Evolutionary conservation across 2,113 vertebrate species (phyloP).

Genomic region (Oryzias curvinotus): DNA sequence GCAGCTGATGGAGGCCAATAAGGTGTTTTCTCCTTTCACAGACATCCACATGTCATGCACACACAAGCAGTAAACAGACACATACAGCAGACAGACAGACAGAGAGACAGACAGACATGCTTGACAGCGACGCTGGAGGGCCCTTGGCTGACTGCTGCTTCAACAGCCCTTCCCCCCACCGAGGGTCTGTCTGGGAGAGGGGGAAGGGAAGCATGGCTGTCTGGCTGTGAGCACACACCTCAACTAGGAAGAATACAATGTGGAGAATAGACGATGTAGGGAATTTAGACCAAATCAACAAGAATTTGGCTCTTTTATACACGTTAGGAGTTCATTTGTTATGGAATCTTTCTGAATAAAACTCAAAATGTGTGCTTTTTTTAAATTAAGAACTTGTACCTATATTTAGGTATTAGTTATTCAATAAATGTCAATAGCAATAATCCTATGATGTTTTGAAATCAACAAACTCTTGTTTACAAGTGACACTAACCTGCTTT

Average conservation of each 20-base stretch:
- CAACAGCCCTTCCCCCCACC: constrained; percentile 70
- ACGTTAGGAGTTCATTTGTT: neutral
- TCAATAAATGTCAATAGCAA: no score
- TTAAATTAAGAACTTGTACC: no score
- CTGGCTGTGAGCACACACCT: constrained; percentile 57
- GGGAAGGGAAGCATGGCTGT: constrained; percentile 71
- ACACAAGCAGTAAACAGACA: constrained; percentile 1
- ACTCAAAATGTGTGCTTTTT: no score
- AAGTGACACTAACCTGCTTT: constrained; percentile 16
- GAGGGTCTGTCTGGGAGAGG: constrained; percentile 72
- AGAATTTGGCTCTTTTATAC: neutral
- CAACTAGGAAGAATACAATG: constrained; percentile 29
- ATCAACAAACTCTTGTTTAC: constrained; percentile 8
- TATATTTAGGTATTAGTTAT: no score
- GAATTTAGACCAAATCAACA: constrained; percentile 1
- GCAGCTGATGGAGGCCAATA: neutral
- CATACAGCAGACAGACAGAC: constrained; percentile 30
- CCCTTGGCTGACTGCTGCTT: constrained; percentile 67
- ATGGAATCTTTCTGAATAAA: no score
- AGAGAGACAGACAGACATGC: constrained; percentile 64
- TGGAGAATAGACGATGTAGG: constrained; percentile 9
- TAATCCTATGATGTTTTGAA: neutral
- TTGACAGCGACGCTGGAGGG: constrained; percentile 73
- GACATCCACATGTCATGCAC: neutral
- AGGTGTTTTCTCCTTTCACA: constrained; percentile 14